These are phyloP conservation scores for Mycteria americana DNA, from an alignment of 2,797 vertebrate genomes.

Conservation along the genomic window DNA sequence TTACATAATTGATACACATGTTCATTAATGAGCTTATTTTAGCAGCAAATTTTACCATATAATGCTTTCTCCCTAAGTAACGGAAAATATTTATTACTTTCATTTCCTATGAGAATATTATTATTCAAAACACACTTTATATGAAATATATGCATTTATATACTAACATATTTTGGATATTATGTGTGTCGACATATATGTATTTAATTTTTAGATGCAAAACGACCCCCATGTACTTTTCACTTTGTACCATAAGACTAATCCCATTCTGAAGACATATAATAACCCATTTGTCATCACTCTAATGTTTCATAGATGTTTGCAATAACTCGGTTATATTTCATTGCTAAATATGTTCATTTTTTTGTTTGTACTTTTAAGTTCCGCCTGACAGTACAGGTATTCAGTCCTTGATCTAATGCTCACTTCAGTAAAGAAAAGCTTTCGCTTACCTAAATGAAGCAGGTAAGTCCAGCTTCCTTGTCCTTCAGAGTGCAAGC, in stretches of 20 bases:
- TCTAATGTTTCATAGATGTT: neutral
- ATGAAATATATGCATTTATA: neutral
- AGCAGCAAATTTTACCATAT: neutral
- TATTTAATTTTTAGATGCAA: neutral
- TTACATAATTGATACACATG: neutral
- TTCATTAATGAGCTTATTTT: constrained; percentile 13
- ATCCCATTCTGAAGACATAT: neutral
- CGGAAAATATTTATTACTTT: neutral
- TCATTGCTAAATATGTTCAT: neutral
- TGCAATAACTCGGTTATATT: neutral
- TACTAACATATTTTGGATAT: neutral
- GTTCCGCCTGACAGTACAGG: neutral
- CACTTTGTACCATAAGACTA: neutral
- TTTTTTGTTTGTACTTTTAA: neutral
- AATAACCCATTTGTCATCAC: neutral
- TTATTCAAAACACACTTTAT: neutral
- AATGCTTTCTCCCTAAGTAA: neutral
- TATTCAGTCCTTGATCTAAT: neutral
- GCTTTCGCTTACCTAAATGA: neutral
- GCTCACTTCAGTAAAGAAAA: neutral
- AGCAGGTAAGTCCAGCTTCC: neutral
- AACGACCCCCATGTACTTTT: neutral
- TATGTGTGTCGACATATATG: neutral
- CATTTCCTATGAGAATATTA: neutral
- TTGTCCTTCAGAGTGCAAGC: neutral